Conservation (phyloP, 2,113 vertebrate genomes). For the Genyomyrus donnyi region DNA sequence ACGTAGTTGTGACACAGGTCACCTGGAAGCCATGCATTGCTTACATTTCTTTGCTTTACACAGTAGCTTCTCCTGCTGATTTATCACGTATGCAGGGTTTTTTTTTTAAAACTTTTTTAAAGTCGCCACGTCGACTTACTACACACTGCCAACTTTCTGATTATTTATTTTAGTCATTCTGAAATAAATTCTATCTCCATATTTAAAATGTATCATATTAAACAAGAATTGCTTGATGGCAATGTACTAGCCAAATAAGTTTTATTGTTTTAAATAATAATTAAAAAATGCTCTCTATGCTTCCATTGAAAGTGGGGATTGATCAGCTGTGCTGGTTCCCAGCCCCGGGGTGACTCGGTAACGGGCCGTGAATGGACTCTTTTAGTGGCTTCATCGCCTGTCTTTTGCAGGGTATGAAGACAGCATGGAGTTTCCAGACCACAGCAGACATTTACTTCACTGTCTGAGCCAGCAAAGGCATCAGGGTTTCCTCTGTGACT, state of each 20-base stretch:
- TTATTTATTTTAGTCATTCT: neutral
- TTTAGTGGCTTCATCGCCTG: conserved; percentile 30
- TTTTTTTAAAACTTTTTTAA: neutral
- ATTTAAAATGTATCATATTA: neutral
- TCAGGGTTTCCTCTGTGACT: conserved; percentile 99
- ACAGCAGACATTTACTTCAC: conserved; percentile 98
- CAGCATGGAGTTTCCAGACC: conserved; percentile 99
- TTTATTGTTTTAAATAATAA: neutral
- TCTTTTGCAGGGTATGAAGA: conserved; percentile 92
- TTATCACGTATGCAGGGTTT: neutral
- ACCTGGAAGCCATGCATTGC: neutral
- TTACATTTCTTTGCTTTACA: neutral
- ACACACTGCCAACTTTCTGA: neutral
- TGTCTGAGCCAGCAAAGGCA: conserved; percentile 98
- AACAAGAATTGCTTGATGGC: neutral
- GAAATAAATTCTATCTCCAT: neutral
- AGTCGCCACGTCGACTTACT: neutral
- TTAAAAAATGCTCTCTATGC: neutral
- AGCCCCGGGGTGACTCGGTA: neutral
- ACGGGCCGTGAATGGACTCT: neutral
- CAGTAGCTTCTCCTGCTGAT: neutral
- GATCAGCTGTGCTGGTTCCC: neutral
- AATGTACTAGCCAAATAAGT: neutral
- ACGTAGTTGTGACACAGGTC: neutral
- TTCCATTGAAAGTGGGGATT: neutral